Conservation (phyloP, 2,797 vertebrate genomes). For the Pempheris klunzingeri region DNA sequence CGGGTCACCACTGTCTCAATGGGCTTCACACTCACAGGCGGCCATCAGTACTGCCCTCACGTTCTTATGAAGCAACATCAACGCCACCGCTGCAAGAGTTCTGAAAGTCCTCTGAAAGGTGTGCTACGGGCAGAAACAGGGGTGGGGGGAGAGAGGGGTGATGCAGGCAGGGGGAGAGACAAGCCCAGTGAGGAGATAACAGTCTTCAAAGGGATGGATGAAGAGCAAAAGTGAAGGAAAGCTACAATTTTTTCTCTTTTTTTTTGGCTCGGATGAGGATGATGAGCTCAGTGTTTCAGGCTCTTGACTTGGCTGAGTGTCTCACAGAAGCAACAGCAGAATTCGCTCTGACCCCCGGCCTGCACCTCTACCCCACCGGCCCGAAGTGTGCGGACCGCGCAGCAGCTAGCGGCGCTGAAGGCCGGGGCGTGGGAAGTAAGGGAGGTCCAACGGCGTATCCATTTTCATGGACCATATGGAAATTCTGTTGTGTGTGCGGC, state of each 20-base stretch:
- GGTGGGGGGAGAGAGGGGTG: conserved; percentile 6
- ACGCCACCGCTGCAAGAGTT: conserved; percentile 74
- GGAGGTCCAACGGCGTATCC: conserved; percentile 87
- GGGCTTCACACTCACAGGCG: conserved; percentile 90
- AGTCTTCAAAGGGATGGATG: conserved; percentile 17
- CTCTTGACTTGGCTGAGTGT: conserved; percentile 75
- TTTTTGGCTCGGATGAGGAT: conserved; percentile 87
- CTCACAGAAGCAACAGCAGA: conserved; percentile 42
- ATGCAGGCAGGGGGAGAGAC: conserved; percentile 14
- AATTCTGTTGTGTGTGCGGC: conserved; percentile 95
- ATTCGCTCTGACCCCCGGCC: conserved; percentile 33
- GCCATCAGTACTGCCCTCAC: conserved; percentile 96
- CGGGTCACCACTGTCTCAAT: conserved; percentile 94
- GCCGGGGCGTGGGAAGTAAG: conserved; percentile 93
- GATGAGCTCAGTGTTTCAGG: conserved; percentile 84
- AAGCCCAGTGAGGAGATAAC: conserved; percentile 21
- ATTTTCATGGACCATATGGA: conserved; percentile 99
- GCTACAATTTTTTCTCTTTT: too few species aligned
- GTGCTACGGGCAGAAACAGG: conserved; percentile 60
- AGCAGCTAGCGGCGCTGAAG: conserved; percentile 33
- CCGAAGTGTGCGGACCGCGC: conserved; percentile 55
- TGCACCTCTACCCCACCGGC: conserved; percentile 71
- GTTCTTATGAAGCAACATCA: conserved; percentile 90
- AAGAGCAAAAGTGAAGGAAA: conserved; percentile 50
- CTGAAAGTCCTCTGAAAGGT: conserved; percentile 87